Percentiles rank a stretch among this genome's conserved stretches.
Evolutionary conservation across 1,140 invertebrate genomes (phyloP).

Genomic region (Cotesia glomerata): DNA sequence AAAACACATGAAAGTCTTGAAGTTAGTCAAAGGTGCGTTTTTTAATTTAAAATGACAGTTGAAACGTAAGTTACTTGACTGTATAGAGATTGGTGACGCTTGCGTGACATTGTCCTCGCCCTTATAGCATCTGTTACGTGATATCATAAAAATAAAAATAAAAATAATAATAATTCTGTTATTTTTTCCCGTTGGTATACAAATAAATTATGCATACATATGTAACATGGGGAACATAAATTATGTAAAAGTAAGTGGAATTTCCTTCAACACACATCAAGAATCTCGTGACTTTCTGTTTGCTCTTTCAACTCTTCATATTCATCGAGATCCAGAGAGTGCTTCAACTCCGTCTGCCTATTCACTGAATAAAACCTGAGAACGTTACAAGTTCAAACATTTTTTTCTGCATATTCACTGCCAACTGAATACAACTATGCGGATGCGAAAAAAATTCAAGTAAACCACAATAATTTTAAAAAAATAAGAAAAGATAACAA

Average conservation of each 20-base stretch:
- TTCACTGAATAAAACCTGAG: neutral
- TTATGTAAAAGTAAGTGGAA: neutral
- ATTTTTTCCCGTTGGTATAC: too few relatives aligned
- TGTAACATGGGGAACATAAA: neutral
- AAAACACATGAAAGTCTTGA: too few relatives aligned
- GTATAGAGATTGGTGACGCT: too few relatives aligned
- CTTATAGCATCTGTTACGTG: too few relatives aligned
- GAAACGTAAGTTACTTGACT: too few relatives aligned
- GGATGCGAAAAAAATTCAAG: neutral
- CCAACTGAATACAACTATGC: neutral
- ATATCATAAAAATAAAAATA: too few relatives aligned
- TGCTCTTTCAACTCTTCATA: constrained; percentile 1
- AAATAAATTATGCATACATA: neutral
- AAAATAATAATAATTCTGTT: too few relatives aligned
- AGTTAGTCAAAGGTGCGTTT: too few relatives aligned
- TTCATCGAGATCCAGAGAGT: neutral
- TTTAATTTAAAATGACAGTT: too few relatives aligned
- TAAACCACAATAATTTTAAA: neutral
- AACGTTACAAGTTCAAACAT: neutral
- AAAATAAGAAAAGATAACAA: too few relatives aligned
- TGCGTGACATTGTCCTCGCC: too few relatives aligned
- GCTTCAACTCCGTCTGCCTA: neutral
- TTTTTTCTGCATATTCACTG: neutral
- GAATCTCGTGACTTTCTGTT: neutral
- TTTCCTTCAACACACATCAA: neutral